Percentiles rank a stretch among this genome's conserved stretches.
phyloP scores from a whole-genome alignment of 2,797 vertebrate species.

The Etheostoma perlongum region DNA sequence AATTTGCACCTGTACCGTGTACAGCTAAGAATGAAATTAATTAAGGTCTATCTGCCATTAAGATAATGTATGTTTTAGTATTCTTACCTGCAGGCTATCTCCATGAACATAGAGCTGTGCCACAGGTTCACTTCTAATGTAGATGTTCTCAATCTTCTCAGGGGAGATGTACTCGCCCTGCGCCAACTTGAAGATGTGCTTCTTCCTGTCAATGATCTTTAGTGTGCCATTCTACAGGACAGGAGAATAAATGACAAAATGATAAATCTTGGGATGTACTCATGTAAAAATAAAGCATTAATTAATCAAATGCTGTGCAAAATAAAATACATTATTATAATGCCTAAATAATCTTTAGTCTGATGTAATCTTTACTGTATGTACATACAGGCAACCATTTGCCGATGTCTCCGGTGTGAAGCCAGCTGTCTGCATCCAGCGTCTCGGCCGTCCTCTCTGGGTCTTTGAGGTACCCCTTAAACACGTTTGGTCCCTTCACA shows the following conservation, averaged over 20 bases:
- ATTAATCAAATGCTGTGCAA: not conserved
- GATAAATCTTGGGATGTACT: not conserved
- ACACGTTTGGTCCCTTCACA: slow-evolving; percentile 97
- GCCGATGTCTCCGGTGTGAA: slow-evolving; percentile 97
- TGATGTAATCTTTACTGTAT: not conserved
- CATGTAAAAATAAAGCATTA: not conserved
- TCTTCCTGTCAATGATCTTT: slow-evolving; percentile 98
- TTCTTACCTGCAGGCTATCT: slow-evolving; percentile 94
- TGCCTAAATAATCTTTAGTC: not conserved
- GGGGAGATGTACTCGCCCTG: slow-evolving; percentile 99
- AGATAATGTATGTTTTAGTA: not conserved
- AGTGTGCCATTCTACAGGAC: slow-evolving; percentile 91
- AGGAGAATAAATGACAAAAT: not conserved
- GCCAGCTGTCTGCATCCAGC: slow-evolving; percentile 93
- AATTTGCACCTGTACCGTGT: not conserved
- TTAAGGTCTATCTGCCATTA: not conserved
- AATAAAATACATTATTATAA: not conserved
- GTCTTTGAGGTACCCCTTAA: slow-evolving; percentile 98
- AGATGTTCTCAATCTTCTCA: slow-evolving; percentile 99
- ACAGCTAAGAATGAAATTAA: not conserved
- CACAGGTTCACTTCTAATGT: slow-evolving; percentile 94
- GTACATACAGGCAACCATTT: slow-evolving; percentile 92
- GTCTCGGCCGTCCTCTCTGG: slow-evolving; percentile 92
- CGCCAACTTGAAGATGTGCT: slow-evolving; percentile 99
- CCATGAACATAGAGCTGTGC: slow-evolving; percentile 96